A percentile compares a stretch with the other conserved stretches of the same genome.
Evolutionary conservation across 2,797 vertebrate species (phyloP).

Genomic region (Phrynocephalus forsythii): DNA sequence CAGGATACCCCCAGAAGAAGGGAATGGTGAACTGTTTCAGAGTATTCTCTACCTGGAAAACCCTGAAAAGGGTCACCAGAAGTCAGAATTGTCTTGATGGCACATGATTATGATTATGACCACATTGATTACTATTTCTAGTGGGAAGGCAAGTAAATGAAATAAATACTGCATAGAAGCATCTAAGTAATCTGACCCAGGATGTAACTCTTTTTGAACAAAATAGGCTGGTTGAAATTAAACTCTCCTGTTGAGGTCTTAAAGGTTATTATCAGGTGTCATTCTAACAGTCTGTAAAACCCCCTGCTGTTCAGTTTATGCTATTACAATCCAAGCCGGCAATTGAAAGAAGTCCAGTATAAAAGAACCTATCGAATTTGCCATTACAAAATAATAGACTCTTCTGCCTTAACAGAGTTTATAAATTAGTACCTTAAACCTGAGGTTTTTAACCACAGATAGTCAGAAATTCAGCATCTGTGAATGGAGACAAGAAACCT

Average conservation of each 20-base stretch:
- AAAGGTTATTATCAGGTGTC: neutral
- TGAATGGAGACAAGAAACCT: neutral
- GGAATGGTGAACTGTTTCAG: too few relatives aligned
- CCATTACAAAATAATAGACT: neutral
- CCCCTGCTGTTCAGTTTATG: conserved; percentile 19
- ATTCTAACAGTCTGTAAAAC: conserved; percentile 4
- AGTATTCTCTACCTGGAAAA: too few relatives aligned
- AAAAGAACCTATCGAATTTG: neutral
- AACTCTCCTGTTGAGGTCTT: neutral
- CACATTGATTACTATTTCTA: neutral
- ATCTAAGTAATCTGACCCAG: neutral
- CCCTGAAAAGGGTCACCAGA: too few relatives aligned
- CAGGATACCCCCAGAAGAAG: too few relatives aligned
- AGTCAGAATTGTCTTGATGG: too few relatives aligned
- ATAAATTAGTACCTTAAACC: neutral
- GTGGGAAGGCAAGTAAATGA: too few relatives aligned
- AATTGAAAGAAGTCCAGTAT: neutral
- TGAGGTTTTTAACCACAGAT: neutral
- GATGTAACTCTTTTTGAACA: neutral
- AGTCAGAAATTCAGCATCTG: neutral
- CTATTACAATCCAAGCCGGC: neutral
- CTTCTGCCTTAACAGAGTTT: neutral
- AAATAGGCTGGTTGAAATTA: neutral
- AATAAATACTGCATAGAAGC: neutral
- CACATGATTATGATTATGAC: neutral